Percentiles rank a stretch among this genome's conserved stretches.
These are phyloP conservation scores for Psilopogon haemacephalus DNA, from an alignment of 2,113 vertebrate species.

Conservation along the genomic window DNA sequence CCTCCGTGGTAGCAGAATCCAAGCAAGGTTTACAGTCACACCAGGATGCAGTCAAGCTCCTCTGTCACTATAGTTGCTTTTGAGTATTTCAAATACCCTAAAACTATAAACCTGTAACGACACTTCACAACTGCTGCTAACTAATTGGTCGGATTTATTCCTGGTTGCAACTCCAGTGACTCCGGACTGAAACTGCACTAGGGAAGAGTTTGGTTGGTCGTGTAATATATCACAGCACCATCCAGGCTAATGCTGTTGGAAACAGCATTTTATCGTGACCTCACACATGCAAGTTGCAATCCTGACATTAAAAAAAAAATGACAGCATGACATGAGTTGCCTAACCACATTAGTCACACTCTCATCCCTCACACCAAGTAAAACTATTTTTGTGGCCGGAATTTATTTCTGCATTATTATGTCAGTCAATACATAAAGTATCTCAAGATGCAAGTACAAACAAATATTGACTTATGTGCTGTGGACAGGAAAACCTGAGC, in stretches of 20 bases:
- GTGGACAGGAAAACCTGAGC: constrained; percentile 55
- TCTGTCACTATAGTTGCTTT: not conserved
- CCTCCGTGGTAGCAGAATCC: not conserved
- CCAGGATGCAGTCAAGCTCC: not conserved
- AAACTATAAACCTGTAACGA: not conserved
- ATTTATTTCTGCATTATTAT: constrained; percentile 46
- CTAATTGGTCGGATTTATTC: constrained; percentile 7
- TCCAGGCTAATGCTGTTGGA: constrained; percentile 18
- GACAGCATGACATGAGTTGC: not conserved
- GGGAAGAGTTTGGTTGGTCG: constrained; percentile 18
- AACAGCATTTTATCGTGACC: constrained; percentile 62
- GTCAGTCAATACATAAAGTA: constrained; percentile 52
- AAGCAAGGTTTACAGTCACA: not conserved
- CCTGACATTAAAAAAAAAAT: constrained; percentile 43
- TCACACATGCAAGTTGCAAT: constrained; percentile 62
- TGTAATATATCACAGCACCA: constrained; percentile 40
- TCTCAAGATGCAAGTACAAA: constrained; percentile 66
- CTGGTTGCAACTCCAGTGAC: not conserved
- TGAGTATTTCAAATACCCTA: not conserved
- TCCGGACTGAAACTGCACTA: not conserved
- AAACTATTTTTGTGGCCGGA: not conserved
- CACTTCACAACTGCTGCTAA: constrained; percentile 1
- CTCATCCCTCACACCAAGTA: constrained; percentile 2
- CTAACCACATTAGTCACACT: constrained; percentile 5
- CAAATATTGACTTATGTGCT: constrained; percentile 66